A percentile compares a stretch with the other conserved stretches of the same genome.
Evolutionary conservation across 2,113 vertebrate genomes (phyloP).

Genomic region (Sarotherodon lohbergeri): DNA sequence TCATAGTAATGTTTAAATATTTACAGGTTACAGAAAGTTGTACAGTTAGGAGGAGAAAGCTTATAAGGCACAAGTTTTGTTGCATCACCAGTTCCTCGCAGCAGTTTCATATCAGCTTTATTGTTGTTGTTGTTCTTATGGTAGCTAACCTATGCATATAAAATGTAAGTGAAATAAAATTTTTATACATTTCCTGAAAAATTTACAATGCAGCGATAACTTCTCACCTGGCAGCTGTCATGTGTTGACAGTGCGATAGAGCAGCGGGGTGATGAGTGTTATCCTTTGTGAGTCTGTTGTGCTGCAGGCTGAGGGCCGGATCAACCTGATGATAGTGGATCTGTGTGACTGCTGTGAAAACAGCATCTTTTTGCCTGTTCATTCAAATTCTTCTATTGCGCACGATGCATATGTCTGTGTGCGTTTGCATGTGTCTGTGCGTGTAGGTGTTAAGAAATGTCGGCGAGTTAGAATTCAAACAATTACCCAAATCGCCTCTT

Average conservation of each 20-base stretch:
- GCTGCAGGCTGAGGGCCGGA: background rate
- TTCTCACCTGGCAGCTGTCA: background rate
- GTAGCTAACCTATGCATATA: background rate
- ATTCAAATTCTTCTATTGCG: constrained; percentile 17
- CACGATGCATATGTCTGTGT: background rate
- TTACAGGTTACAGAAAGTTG: background rate
- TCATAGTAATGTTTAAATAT: background rate
- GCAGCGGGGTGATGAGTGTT: background rate
- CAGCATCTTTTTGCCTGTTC: constrained; percentile 6
- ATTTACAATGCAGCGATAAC: background rate
- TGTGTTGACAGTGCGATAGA: background rate
- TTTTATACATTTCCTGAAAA: background rate
- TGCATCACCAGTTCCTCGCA: background rate
- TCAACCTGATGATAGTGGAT: background rate
- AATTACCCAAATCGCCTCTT: background rate
- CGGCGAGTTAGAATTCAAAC: background rate
- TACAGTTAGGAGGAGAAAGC: background rate
- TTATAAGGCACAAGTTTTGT: background rate
- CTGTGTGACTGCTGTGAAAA: background rate
- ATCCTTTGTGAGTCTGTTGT: background rate
- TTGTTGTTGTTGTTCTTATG: background rate
- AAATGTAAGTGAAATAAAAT: background rate
- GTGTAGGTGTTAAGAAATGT: background rate
- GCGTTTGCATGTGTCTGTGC: background rate
- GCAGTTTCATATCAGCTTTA: background rate